Percentiles rank a stretch among this genome's conserved stretches.
phyloP scores from a whole-genome alignment of 92 coral and sea anemone genomes.

The Zoanthus sociatus region DNA sequence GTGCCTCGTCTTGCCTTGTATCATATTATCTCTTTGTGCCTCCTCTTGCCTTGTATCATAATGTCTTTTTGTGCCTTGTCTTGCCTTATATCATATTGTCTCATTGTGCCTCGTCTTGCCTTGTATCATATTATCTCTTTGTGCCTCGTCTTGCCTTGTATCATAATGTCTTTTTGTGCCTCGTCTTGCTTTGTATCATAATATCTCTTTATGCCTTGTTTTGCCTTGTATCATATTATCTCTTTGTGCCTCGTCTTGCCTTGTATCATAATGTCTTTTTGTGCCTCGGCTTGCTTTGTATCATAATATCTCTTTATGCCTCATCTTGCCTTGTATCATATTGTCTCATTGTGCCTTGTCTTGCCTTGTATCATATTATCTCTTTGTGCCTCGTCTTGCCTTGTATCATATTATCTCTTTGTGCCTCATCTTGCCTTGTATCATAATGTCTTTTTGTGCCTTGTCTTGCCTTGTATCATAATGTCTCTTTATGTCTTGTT shows the following conservation, averaged over 20 bases:
- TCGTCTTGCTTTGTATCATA: background rate
- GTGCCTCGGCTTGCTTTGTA: background rate
- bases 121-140: background rate
- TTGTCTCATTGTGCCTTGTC: background rate
- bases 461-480: background rate
- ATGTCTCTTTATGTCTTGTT: background rate
- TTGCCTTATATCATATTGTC: too few species aligned
- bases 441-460: background rate
- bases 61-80: background rate
- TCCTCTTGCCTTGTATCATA: background rate
- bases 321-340: background rate
- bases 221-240: background rate
- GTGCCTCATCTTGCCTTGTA: background rate
- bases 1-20: background rate
- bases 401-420: background rate
- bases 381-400: background rate
- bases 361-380: too few species aligned
- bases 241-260: background rate
- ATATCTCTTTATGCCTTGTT: background rate
- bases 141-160: background rate
- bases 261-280: background rate
- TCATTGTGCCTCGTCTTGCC: background rate
- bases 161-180: background rate
- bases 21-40: background rate
- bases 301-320: background rate